These are phyloP conservation scores for Dromococcyx pavoninus DNA, from an alignment of 2,797 vertebrate species.

Conservation along the genomic window DNA sequence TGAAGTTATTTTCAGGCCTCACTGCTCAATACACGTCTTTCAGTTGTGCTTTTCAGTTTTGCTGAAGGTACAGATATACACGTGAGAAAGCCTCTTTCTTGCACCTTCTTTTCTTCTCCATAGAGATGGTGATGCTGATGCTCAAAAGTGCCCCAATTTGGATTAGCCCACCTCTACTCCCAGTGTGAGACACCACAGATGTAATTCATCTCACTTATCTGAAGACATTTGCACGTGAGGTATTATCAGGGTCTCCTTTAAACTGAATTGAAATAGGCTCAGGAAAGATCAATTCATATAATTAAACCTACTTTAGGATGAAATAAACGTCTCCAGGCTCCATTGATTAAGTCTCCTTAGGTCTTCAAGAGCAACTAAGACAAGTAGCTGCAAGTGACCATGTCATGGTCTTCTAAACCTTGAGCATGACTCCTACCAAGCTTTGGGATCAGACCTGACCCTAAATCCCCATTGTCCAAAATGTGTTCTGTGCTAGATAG, in stretches of 20 bases:
- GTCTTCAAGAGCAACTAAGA: not conserved
- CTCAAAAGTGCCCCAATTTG: not conserved
- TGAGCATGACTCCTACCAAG: not conserved
- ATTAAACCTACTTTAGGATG: not conserved
- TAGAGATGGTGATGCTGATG: not conserved
- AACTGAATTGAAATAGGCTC: not conserved
- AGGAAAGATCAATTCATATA: no score
- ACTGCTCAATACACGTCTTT: not conserved
- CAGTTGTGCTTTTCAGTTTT: not conserved
- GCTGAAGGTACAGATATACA: not conserved
- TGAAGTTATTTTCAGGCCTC: not conserved
- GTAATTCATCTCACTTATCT: not conserved
- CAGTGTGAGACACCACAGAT: not conserved
- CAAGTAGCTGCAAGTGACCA: not conserved
- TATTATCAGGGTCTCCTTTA: not conserved
- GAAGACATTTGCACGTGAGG: not conserved
- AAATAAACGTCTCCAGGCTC: not conserved
- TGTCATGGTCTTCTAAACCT: not conserved
- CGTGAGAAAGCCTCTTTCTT: not conserved
- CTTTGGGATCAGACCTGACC: not conserved
- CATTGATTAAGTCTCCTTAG: not conserved
- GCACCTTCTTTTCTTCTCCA: not conserved
- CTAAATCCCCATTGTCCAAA: not conserved
- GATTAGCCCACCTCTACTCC: not conserved
- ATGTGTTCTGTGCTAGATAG: accelerated